These are phyloP conservation scores for Ctenodactylus gundi DNA, from an alignment of 2,113 vertebrate genomes.

Conservation along the genomic window DNA sequence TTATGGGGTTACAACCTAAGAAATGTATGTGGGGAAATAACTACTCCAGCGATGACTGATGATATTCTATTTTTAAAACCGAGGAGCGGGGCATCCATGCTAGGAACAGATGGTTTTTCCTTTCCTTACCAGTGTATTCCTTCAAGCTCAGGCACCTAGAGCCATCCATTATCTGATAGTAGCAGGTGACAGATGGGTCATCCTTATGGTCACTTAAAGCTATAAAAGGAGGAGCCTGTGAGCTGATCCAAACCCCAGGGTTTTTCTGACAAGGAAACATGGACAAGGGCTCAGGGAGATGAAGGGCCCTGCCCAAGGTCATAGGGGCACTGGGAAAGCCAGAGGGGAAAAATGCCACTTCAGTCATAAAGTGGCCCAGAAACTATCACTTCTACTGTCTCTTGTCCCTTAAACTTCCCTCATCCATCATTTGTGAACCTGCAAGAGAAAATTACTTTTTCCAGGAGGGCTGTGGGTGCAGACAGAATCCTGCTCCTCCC, in stretches of 20 bases:
- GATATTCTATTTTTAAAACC: neutral
- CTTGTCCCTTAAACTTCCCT: neutral
- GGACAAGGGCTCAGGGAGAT: neutral
- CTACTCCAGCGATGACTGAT: neutral
- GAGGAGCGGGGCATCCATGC: neutral
- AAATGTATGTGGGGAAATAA: neutral
- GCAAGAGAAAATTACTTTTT: constrained; percentile 20
- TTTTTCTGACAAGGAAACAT: constrained; percentile 10
- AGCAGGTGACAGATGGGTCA: neutral
- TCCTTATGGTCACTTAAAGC: neutral
- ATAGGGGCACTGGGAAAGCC: neutral
- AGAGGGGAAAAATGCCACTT: neutral
- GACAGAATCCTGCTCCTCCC: neutral
- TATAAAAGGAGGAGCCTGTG: neutral
- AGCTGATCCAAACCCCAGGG: neutral
- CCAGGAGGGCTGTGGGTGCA: neutral
- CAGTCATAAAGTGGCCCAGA: neutral
- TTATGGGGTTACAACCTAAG: neutral
- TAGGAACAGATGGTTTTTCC: neutral
- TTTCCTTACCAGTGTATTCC: constrained; percentile 27
- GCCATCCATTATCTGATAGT: neutral
- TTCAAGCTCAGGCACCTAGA: neutral
- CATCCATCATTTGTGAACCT: neutral
- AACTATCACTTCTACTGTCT: neutral
- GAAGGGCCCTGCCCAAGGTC: neutral